A percentile compares a stretch with the other conserved stretches of the same genome.
phyloP scores from a whole-genome alignment of 2,888 invertebrate genomes.

The Sarcophaga caerulescens region DNA sequence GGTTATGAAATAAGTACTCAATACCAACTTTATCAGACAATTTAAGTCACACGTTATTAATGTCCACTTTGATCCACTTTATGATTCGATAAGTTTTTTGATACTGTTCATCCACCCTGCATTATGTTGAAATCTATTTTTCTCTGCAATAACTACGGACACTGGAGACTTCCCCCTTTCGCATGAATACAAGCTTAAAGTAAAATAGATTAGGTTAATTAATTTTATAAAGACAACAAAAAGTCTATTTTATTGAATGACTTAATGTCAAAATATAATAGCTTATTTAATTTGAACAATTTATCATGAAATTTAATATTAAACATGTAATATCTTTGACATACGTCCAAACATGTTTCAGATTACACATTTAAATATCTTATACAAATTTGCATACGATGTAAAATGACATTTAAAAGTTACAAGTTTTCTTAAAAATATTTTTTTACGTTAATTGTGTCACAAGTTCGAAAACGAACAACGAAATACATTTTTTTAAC shows the following conservation, averaged over 20 bases:
- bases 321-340: neutral
- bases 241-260: conserved; percentile 17
- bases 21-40: too few relatives aligned
- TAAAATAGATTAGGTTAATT: neutral
- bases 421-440: conserved; percentile 54
- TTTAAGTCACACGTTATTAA: too few relatives aligned
- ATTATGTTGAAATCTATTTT: too few relatives aligned
- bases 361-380: conserved; percentile 12
- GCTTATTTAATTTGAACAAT: conserved; percentile 6
- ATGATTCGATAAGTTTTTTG: too few relatives aligned
- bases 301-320: conserved; percentile 8
- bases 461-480: conserved; percentile 42
- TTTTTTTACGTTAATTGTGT: conserved; percentile 47
- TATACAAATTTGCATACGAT: conserved; percentile 2
- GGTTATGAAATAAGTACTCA: too few relatives aligned
- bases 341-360: neutral
- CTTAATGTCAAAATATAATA: neutral
- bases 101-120: too few relatives aligned
- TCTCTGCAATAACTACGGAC: too few relatives aligned
- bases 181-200: too few relatives aligned
- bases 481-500: conserved; percentile 44
- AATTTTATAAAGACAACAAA: conserved; percentile 10
- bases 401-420: conserved; percentile 44
- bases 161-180: too few relatives aligned
- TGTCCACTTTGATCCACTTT: too few relatives aligned